phyloP scores from a whole-genome alignment of 2,113 vertebrate species.

The Corythaixoides concolor region DNA sequence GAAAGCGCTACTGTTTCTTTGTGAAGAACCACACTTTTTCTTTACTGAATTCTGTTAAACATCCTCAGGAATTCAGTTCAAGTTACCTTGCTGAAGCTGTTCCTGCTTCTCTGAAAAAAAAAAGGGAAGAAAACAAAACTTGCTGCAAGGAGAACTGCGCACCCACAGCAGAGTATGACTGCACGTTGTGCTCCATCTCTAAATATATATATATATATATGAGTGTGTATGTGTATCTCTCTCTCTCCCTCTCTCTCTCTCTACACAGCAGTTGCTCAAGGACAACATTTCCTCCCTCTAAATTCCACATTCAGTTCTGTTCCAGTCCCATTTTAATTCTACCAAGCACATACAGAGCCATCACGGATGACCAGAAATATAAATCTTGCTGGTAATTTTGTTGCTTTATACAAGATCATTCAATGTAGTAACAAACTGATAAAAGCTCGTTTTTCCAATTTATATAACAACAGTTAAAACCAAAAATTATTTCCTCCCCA shows the following conservation, averaged over 20 bases:
- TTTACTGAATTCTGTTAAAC: not conserved
- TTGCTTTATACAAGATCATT: not conserved
- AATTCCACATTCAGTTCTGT: not conserved
- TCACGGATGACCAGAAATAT: not conserved
- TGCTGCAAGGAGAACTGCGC: not conserved
- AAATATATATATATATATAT: not conserved
- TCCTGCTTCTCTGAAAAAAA: not conserved
- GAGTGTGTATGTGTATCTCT: not conserved
- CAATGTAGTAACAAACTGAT: not conserved
- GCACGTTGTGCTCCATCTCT: not conserved
- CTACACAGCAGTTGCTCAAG: conserved; percentile 50
- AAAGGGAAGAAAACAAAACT: not conserved
- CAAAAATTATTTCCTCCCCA: not conserved
- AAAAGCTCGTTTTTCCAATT: not conserved
- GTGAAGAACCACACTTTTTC: not conserved
- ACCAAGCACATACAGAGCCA: not conserved
- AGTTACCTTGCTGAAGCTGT: not conserved
- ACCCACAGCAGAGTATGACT: too few relatives aligned
- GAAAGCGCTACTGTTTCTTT: not conserved
- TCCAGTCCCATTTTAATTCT: conserved; percentile 5
- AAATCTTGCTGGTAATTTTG: not conserved
- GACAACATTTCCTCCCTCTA: not conserved
- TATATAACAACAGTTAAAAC: not conserved
- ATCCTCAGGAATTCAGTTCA: not conserved
- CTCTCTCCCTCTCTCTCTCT: conserved; percentile 58